Base-by-base conservation (phyloP, 2,888 invertebrate species). In the Sarcophaga subvicina region DNA sequence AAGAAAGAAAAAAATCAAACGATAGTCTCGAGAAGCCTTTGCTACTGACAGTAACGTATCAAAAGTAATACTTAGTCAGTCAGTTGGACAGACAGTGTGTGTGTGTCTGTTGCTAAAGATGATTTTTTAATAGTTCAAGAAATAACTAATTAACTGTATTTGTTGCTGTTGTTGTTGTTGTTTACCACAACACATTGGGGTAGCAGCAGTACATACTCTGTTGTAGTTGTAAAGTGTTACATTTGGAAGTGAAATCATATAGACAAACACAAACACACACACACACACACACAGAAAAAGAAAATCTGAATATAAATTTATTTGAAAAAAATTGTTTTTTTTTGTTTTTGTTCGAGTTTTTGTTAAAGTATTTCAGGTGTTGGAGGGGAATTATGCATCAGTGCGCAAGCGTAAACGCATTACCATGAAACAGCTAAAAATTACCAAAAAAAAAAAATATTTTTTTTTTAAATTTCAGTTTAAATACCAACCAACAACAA, bases 331-430 rank as follows among this genome's bases (percentile, higher is more conserved):
- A 54, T 54, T 69, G 75, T 63, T 64, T 77, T 72, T 73, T 76
- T 70, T 62, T 76, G 60, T 49, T 49, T 54, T 25, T 25, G 59
- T 83, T 63, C n/a, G 45, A 54, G 14, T 54, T 54, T 54, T 17
- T 67, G 64, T 88, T 87, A 64, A 73, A 78, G 59, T 73, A 69
- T 83, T 88, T 87, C 81, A 90, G 91, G 91, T 91, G 89, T 89
- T 88, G 86, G 88, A 87, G 87, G 92, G 91, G 91, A 92, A 92
- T 91, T 92, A 91, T 92, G 91, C 91, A 91, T 91, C 91, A 92
- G 89, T 92, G 91, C 92, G 92, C 91, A 92, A 91, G 91, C 91
- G 91, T 91, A 92, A 91, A 91, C 87, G 87, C 88, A 88, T 83
- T 70, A 91, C 90, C 90, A 90, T 90, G 89, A 87, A 89, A 89